Base-by-base conservation (phyloP, 2,888 invertebrate genomes). In the Ophonus ardosiacus region DNA sequence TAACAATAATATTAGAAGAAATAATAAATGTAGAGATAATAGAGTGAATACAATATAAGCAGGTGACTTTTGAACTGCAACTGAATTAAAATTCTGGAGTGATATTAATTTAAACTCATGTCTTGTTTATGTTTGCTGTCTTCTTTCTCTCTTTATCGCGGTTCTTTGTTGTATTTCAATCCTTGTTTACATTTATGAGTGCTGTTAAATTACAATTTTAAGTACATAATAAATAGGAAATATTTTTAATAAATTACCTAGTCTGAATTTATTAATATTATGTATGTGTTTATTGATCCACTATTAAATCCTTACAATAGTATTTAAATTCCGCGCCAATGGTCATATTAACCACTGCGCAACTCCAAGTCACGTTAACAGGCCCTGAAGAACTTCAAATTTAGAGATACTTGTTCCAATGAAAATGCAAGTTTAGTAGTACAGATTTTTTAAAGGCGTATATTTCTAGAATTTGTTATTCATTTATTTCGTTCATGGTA, bases 401-500 rank as follows among this genome's bases (percentile, higher is more conserved):
- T 59, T 59, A 8, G 17, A 59, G 18, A 8, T 18, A 59, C n/a
- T 56, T 56, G 56, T 56, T n/a, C 56, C 2, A 17, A n/a, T n/a
- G n/a, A n/a, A n/a, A 17, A 6, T 18, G 17, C 24, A 63, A 8
- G 21, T 63, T 63, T 63, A 10, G 63, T 63, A 31, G 5, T 31
- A 31, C 31, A 31, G 5, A 31, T 0, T 31, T 31, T 31, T 31
- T 21, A 21, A 31, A 31, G 5, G 31, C 4, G 31, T 31, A 31
- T 31, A 24, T 63, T 63, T 24, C n/a, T 68, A 68, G 13, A 38
- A 68, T 68, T 68, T n/a, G 31, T 38, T 68, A 6, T 68, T 68
- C 68, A 38, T 68, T 68, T 68, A 31, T 74, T 74, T 43, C 13
- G 71, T 74, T 74, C 71, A 74, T 74, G 57, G 78, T 57, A 78